Evolutionary conservation across 2,888 invertebrate genomes (phyloP).

Genomic region (Scrobipalpa atriplicella): DNA sequence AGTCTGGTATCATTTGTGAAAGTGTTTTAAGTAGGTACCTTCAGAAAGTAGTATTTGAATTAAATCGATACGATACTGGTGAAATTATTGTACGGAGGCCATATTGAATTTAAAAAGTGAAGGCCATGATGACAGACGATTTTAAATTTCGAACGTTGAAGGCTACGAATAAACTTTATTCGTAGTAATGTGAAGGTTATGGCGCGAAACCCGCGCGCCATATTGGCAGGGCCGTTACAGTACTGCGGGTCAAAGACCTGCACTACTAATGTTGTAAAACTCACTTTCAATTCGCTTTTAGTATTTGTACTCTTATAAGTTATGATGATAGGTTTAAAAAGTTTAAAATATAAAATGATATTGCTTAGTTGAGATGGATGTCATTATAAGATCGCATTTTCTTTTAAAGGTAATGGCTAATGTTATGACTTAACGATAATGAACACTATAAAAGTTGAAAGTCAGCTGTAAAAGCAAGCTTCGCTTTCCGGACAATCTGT

Average conservation of each 20-base stretch:
- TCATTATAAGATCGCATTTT: too few relatives aligned
- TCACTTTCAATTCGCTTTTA: conserved; percentile 12
- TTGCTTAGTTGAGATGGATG: too few relatives aligned
- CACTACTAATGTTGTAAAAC: not conserved
- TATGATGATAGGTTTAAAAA: too few relatives aligned
- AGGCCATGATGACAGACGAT: conserved; percentile 13
- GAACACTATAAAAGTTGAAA: too few relatives aligned
- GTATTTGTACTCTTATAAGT: too few relatives aligned
- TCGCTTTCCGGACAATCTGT: too few relatives aligned
- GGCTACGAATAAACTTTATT: too few relatives aligned
- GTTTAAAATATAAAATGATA: too few relatives aligned
- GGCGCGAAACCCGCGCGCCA: conserved; percentile 14
- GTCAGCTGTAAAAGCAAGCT: too few relatives aligned
- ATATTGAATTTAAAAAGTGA: not conserved
- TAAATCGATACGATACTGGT: conserved; percentile 1
- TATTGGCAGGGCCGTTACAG: conserved; percentile 17
- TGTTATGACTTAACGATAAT: too few relatives aligned
- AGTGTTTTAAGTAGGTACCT: conserved; percentile 6
- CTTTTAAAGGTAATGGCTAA: too few relatives aligned
- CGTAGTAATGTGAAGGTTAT: conserved; percentile 1
- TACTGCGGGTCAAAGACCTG: conserved; percentile 16
- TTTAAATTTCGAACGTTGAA: conserved; percentile 16
- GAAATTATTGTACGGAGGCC: not conserved
- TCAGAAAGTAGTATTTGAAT: conserved; percentile 6
- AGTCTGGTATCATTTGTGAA: not conserved